These are phyloP conservation scores for Macrochelys suwanniensis DNA, from an alignment of 2,797 vertebrate genomes.

Conservation along the genomic window DNA sequence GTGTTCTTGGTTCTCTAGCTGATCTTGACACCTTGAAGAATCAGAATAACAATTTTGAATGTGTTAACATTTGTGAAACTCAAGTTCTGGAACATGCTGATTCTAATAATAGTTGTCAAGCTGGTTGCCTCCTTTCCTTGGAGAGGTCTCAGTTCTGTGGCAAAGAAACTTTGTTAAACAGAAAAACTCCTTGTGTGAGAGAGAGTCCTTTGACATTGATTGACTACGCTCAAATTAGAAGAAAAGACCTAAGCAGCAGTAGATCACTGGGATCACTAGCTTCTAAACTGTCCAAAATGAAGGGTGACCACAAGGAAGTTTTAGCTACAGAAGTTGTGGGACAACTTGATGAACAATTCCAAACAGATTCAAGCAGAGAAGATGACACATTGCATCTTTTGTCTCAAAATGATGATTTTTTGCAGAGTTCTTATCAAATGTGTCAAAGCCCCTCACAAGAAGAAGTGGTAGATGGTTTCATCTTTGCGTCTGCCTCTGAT, in stretches of 20 bases:
- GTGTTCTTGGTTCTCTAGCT: constrained; percentile 6
- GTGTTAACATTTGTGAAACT: constrained; percentile 24
- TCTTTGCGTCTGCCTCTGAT: constrained; percentile 2
- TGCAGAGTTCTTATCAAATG: constrained; percentile 27
- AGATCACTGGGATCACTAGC: constrained; percentile 83
- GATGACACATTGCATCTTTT: not conserved
- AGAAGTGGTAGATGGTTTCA: not conserved
- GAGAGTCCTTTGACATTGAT: constrained; percentile 54
- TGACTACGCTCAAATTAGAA: constrained; percentile 68
- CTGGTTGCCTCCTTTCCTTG: constrained; percentile 25
- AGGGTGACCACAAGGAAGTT: constrained; percentile 70
- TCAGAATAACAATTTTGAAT: not conserved
- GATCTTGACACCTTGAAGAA: constrained; percentile 39
- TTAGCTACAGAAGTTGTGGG: not conserved
- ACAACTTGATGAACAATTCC: constrained; percentile 46
- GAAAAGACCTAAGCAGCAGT: constrained; percentile 14
- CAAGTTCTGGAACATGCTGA: not conserved
- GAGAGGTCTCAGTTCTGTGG: constrained; percentile 46
- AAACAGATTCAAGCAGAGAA: constrained; percentile 43
- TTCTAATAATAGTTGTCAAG: constrained; percentile 31
- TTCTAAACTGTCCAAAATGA: constrained; percentile 88
- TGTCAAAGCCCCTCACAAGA: constrained; percentile 35
- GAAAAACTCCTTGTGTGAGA: constrained; percentile 23
- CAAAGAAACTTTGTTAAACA: constrained; percentile 40
- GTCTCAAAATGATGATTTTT: constrained; percentile 30